These are phyloP conservation scores for Microcebus ravelobensis DNA, from an alignment of 2,113 vertebrate genomes.

Conservation along the genomic window DNA sequence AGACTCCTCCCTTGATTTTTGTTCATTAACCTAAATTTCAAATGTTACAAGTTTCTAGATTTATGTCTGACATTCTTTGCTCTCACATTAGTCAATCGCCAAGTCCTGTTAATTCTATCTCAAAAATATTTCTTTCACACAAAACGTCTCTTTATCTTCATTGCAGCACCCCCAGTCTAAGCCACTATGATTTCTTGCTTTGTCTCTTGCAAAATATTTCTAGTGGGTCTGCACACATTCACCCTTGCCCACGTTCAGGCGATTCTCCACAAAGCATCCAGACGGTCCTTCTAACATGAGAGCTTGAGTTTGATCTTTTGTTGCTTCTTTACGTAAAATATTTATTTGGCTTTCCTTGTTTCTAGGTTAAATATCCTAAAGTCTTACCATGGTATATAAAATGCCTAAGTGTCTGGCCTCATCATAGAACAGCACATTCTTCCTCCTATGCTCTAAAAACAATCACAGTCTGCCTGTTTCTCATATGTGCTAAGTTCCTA, in stretches of 20 bases:
- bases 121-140: not conserved
- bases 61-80: not conserved
- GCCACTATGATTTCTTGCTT: not conserved
- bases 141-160: not conserved
- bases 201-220: not conserved
- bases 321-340: not conserved
- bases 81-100: not conserved
- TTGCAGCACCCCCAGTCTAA: not conserved
- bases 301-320: not conserved
- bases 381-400: not conserved
- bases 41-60: not conserved
- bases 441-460: not conserved
- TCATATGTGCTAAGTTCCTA: not conserved
- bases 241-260: not conserved
- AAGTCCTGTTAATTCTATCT: not conserved
- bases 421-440: not conserved
- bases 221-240: not conserved
- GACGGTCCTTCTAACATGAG: not conserved
- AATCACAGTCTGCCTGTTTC: not conserved
- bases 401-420: not conserved
- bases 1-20: not conserved
- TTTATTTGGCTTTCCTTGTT: not conserved
- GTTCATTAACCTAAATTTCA: not conserved
- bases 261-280: not conserved
- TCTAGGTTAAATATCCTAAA: not conserved